These are phyloP conservation scores for Psilopsiagon aurifrons DNA, from an alignment of 2,113 vertebrate genomes.

Conservation along the genomic window DNA sequence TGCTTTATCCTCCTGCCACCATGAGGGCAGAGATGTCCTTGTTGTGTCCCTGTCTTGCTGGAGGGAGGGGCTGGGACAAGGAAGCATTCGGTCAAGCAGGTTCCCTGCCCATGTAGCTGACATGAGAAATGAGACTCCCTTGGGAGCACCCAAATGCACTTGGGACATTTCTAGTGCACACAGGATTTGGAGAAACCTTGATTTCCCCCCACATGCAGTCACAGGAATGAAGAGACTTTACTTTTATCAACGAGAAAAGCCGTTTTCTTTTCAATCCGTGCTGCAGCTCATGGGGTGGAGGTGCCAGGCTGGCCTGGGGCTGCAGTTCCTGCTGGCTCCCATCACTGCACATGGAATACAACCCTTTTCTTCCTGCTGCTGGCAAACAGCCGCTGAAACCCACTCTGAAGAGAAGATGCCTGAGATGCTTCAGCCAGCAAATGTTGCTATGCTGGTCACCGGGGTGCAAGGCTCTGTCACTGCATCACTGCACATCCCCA, in stretches of 20 bases:
- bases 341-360: neutral
- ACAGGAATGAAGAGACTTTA: neutral
- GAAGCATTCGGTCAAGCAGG: neutral
- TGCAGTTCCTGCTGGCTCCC: neutral
- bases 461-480: neutral
- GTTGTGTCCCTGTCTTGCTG: neutral
- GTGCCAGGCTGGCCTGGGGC: neutral
- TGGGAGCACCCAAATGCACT: rapidly evolving
- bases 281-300: neutral
- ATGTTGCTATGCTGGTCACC: rapidly evolving
- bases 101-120: neutral
- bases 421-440: neutral
- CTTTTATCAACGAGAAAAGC: neutral
- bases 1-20: neutral
- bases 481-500: rapidly evolving
- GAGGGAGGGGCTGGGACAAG: neutral
- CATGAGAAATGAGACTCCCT: neutral
- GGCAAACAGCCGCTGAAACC: neutral
- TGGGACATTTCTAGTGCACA: neutral
- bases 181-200: neutral
- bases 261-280: neutral
- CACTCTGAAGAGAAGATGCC: neutral
- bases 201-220: neutral
- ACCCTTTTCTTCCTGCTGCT: neutral
- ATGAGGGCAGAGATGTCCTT: neutral